A percentile compares a stretch with the other conserved stretches of the same genome.
These are phyloP conservation scores for Arnoldichthys spilopterus DNA, from an alignment of 2,797 vertebrate species.

Conservation along the genomic window DNA sequence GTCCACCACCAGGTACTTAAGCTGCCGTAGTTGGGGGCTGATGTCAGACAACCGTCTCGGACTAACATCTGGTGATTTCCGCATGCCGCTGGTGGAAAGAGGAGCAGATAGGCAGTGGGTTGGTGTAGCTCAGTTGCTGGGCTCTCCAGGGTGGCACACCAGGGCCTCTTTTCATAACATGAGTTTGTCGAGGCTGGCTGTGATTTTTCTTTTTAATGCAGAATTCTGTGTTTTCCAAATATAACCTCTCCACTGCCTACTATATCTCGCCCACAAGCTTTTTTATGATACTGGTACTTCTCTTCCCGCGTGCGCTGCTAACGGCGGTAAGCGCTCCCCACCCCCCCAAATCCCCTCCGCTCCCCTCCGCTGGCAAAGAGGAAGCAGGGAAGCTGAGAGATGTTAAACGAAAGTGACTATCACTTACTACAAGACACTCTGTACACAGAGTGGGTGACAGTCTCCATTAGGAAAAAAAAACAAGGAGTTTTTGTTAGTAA, in stretches of 20 bases:
- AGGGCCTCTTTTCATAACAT: constrained; percentile 10
- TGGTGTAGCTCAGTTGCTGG: constrained; percentile 12
- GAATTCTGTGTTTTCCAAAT: not conserved
- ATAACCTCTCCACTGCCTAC: not conserved
- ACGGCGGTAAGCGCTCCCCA: constrained; percentile 51
- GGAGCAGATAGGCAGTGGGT: constrained; percentile 53
- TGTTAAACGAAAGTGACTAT: constrained; percentile 72
- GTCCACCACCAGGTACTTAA: constrained; percentile 95
- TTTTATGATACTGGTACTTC: not conserved
- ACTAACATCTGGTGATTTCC: constrained; percentile 92
- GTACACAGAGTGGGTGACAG: constrained; percentile 44
- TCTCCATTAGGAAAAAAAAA: constrained; percentile 27
- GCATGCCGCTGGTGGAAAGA: constrained; percentile 84
- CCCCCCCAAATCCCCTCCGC: too few relatives aligned
- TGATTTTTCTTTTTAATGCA: not conserved
- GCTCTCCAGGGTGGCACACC: constrained; percentile 34
- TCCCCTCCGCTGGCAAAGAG: constrained; percentile 69
- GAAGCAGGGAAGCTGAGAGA: constrained; percentile 61
- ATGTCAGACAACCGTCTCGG: constrained; percentile 96
- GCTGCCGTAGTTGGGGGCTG: constrained; percentile 95
- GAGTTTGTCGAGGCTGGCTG: not conserved
- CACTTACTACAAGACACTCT: constrained; percentile 53
- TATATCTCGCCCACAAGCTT: constrained; percentile 57
- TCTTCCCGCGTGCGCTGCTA: not conserved
- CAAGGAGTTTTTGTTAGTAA: not conserved